These are phyloP conservation scores for Echinops telfairi DNA, from an alignment of 2,113 vertebrate genomes.

Conservation along the genomic window DNA sequence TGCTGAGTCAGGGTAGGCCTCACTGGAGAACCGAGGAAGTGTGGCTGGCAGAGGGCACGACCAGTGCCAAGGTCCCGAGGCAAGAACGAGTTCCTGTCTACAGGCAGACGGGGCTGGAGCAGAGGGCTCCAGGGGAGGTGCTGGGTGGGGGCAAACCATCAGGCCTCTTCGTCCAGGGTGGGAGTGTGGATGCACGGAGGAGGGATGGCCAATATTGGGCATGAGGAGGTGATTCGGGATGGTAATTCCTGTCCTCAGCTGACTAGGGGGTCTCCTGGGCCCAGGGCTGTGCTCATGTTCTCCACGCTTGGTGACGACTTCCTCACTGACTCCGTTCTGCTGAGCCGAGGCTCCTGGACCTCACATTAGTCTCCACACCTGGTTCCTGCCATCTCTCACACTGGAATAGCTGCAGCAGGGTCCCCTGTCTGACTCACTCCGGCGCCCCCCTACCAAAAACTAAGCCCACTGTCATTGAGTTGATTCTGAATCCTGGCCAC, in stretches of 20 bases:
- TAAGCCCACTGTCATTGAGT: too few relatives aligned
- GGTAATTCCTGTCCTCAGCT: background rate
- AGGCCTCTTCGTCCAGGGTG: background rate
- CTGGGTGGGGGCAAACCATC: background rate
- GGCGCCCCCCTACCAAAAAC: too few relatives aligned
- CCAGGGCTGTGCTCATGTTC: background rate
- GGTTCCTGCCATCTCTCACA: background rate
- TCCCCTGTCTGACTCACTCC: background rate
- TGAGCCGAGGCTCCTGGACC: background rate
- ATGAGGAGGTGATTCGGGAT: background rate
- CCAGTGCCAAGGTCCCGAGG: background rate
- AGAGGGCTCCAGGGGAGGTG: background rate
- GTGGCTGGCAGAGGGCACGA: background rate
- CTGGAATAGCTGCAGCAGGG: background rate
- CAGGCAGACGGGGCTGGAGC: background rate
- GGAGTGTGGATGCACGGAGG: background rate
- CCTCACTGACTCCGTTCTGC: background rate
- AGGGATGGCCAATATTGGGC: background rate
- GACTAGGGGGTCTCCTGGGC: background rate
- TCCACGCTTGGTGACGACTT: constrained; percentile 3
- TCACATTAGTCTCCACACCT: background rate
- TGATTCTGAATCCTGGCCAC: too few relatives aligned
- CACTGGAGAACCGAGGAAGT: background rate
- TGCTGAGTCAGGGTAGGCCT: background rate
- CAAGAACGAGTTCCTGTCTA: background rate